These are phyloP conservation scores for Zelostemma sp. DNA, from an alignment of 1,140 invertebrate genomes.

Conservation along the genomic window DNA sequence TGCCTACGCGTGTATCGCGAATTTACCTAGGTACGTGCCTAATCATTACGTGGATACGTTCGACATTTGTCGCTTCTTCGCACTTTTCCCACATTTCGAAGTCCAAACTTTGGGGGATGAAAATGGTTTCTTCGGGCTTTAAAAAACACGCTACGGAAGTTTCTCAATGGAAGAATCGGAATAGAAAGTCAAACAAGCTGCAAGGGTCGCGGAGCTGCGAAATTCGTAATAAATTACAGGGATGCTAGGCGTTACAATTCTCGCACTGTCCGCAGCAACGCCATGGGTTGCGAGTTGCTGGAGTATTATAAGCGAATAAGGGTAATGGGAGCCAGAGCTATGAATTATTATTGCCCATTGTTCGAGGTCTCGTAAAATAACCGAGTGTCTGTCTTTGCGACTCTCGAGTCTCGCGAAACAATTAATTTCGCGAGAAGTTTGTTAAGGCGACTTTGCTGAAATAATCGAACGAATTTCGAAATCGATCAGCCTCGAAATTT, in stretches of 20 bases:
- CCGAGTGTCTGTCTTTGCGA: constrained; percentile 46
- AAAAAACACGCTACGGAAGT: too few relatives aligned
- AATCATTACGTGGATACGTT: too few relatives aligned
- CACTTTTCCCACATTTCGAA: too few relatives aligned
- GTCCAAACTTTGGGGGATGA: too few relatives aligned
- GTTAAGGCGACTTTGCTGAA: too few relatives aligned
- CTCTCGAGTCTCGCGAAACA: constrained; percentile 26
- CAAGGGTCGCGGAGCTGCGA: constrained; percentile 32
- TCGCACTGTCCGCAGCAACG: constrained; percentile 47
- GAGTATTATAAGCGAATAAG: constrained; percentile 47
- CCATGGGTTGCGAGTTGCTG: constrained; percentile 43
- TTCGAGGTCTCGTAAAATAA: constrained; percentile 59
- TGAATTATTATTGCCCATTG: constrained; percentile 66
- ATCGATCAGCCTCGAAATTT: constrained; percentile 30
- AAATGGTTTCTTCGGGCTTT: too few relatives aligned
- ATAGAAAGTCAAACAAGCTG: constrained; percentile 8
- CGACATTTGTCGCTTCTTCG: too few relatives aligned
- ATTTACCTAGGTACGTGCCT: constrained; percentile 43
- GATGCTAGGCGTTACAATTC: constrained; percentile 63
- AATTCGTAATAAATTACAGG: constrained; percentile 57
- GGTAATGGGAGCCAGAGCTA: constrained; percentile 49
- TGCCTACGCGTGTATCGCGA: constrained; percentile 32
- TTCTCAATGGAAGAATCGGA: too few relatives aligned
- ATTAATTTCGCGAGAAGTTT: too few relatives aligned
- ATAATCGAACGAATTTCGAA: too few relatives aligned